Base-by-base conservation (phyloP, 1,140 invertebrate genomes). In the Andrena cerasifolii region DNA sequence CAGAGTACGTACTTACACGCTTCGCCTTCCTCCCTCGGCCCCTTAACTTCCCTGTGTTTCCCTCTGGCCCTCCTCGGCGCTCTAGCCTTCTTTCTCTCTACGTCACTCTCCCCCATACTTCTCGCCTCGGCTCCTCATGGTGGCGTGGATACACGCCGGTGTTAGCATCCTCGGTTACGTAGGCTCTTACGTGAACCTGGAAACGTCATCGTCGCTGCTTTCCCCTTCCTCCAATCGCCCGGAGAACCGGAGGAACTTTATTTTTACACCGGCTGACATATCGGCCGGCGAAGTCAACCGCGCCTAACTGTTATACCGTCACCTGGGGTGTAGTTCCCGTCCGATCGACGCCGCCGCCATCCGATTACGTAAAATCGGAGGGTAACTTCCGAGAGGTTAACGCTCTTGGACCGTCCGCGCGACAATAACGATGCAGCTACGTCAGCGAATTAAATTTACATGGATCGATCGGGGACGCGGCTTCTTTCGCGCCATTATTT, bases 1-100 rank as follows among this genome's bases (percentile, higher is more conserved):
- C 84, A 88, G 89, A 89, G 89, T 89, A 88, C 85, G 81, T 80
- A 83, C 83, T 88, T 83, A 78, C 83, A 82, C 84, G 86, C 81
- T 36, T 58, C 56, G 47, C 56, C 63, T 66, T 31, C 47, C 21
- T 59, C 59, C 33, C 59, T 49, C 45, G 49, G 14, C 53, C 21
- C 10, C 40, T 18, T 18, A 12, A 10, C 36, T 47, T 14, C n/a
- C n/a, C 14, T 3, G 6, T 4, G 2, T 24, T 14, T 66, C n/a
- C 6, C 5, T 28, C 54, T 58, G 47, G 53, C 49, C 2, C 24
- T 26, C 18, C 26, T 62, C 62, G 43, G 12, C 43, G 18, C 16
- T 63, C 36, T 16, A 18, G 8, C 24, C 43, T 14, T 43, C 31
- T 45, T 51, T 40, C 53, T 71, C 43, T 61, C 56, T 61, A 61